These are phyloP conservation scores for Sprattus sprattus DNA, from an alignment of 2,113 vertebrate genomes.

Conservation along the genomic window DNA sequence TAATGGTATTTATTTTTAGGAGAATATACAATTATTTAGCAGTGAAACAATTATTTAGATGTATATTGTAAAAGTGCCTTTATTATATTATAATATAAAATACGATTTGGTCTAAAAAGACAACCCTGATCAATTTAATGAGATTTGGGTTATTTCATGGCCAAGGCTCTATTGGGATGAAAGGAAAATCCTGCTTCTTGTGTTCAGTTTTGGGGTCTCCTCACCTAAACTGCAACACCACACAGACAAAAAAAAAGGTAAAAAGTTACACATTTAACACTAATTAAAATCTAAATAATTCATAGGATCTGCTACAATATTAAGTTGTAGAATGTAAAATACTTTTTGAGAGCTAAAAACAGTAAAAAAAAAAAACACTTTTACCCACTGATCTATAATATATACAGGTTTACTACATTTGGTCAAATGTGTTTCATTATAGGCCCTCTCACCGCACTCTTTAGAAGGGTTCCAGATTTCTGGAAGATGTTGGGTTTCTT, in stretches of 20 bases:
- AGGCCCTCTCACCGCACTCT: slow-evolving; percentile 58
- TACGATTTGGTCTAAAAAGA: not conserved
- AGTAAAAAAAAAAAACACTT: not conserved
- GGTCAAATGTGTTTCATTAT: not conserved
- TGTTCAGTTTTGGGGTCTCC: not conserved
- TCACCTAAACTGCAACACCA: not conserved
- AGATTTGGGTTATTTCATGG: not conserved
- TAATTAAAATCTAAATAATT: not conserved
- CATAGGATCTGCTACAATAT: not conserved
- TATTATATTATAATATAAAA: not conserved
- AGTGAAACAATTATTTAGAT: not conserved
- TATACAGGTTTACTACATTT: not conserved
- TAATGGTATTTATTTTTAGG: not conserved
- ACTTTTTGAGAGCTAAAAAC: not conserved
- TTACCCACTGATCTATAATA: not conserved
- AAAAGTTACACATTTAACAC: not conserved
- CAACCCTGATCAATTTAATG: not conserved
- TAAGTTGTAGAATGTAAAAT: not conserved
- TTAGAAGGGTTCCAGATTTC: slow-evolving; percentile 68
- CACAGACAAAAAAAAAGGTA: not conserved
- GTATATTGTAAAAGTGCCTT: not conserved
- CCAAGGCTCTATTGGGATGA: not conserved
- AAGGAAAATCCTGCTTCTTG: not conserved
- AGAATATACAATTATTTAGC: too few species aligned
- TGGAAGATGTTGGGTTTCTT: slow-evolving; percentile 64